These are phyloP conservation scores for Ceyx cyanopectus DNA, from an alignment of 2,113 vertebrate genomes.

Conservation along the genomic window DNA sequence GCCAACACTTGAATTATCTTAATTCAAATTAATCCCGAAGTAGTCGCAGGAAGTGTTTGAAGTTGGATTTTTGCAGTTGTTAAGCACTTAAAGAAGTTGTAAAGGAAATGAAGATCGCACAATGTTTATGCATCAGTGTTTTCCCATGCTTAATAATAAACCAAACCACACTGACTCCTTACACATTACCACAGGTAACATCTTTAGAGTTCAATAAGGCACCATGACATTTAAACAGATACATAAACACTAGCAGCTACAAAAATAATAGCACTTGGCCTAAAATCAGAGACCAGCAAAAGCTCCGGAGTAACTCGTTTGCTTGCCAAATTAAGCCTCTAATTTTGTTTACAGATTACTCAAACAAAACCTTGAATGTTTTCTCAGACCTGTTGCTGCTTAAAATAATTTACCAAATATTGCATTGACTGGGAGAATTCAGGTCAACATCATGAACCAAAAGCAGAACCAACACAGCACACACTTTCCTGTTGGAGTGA, in stretches of 20 bases:
- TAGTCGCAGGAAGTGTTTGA: conserved; percentile 57
- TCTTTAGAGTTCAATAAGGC: neutral
- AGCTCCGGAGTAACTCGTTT: neutral
- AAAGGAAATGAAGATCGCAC: conserved; percentile 49
- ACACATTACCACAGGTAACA: neutral
- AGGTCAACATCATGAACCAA: neutral
- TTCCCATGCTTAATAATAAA: neutral
- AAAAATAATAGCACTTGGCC: neutral
- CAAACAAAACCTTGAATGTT: neutral
- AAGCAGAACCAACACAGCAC: neutral
- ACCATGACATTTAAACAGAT: neutral
- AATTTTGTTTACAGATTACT: neutral
- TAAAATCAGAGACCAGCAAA: neutral
- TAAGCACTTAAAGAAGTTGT: conserved; percentile 27
- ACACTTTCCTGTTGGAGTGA: neutral
- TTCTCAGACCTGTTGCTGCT: neutral
- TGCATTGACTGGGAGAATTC: neutral
- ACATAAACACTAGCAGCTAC: neutral
- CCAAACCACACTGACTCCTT: neutral
- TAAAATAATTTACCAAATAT: neutral
- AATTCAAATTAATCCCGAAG: conserved; percentile 69
- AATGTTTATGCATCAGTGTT: neutral
- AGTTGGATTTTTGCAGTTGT: conserved; percentile 43
- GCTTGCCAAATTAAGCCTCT: neutral
- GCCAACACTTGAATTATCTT: conserved; percentile 69